Percentiles rank a stretch among this genome's conserved stretches.
Evolutionary conservation across 2,113 vertebrate species (phyloP).

Genomic region (Pseudopipra pipra): DNA sequence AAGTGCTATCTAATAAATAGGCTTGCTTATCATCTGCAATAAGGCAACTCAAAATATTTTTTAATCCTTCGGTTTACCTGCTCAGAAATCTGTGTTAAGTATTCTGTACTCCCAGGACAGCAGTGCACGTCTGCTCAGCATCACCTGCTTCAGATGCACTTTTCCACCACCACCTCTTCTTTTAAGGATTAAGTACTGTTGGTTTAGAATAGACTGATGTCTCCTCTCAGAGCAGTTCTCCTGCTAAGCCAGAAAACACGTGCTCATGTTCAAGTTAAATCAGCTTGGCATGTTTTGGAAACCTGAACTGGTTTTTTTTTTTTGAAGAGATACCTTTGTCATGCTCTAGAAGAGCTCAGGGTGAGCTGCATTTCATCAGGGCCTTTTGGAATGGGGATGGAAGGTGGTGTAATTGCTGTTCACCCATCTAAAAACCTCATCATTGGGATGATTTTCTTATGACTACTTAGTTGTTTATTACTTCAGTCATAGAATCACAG

Average conservation of each 20-base stretch:
- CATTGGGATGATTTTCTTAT: fast-evolving
- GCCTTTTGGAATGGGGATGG: not conserved
- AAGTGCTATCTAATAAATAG: not conserved
- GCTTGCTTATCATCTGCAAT: not conserved
- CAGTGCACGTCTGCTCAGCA: not conserved
- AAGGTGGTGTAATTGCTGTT: not conserved
- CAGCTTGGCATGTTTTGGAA: not conserved
- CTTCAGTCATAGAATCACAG: not conserved
- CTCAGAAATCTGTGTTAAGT: not conserved
- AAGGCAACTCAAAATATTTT: not conserved
- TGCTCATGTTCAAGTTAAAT: not conserved
- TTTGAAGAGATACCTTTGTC: too few species aligned
- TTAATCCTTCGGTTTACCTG: slow-evolving; percentile 26
- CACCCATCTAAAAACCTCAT: not conserved
- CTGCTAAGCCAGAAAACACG: fast-evolving
- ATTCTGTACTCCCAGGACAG: not conserved
- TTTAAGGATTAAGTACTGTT: fast-evolving
- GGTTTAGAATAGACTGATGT: not conserved
- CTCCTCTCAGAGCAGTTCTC: not conserved
- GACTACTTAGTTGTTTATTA: not conserved
- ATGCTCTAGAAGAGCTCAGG: fast-evolving
- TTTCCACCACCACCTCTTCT: not conserved
- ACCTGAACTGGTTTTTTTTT: not conserved
- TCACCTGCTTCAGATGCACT: not conserved
- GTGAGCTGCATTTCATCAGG: not conserved